These are phyloP conservation scores for Lycophotia porphyrea DNA, from an alignment of 2,888 invertebrate species.

Conservation along the genomic window DNA sequence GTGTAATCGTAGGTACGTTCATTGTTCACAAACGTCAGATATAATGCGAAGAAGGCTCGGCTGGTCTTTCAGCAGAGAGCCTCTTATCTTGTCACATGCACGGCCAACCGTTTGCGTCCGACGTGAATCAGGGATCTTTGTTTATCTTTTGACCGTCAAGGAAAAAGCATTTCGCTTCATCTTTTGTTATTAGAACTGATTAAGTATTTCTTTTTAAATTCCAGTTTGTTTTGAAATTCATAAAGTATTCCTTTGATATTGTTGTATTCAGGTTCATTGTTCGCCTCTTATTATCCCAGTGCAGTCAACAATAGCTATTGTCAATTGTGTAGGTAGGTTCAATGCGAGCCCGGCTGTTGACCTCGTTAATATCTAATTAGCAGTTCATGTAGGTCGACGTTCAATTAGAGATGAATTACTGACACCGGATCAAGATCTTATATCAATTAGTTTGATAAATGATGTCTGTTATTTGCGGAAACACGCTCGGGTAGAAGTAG, in stretches of 20 bases:
- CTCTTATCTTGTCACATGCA: conserved; percentile 68
- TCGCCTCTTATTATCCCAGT: conserved; percentile 8
- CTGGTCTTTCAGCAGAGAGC: conserved; percentile 39
- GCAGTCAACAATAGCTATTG: conserved; percentile 50
- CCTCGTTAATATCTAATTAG: conserved; percentile 63
- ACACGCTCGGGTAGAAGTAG: neutral
- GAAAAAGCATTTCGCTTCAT: conserved; percentile 32
- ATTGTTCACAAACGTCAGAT: conserved; percentile 57
- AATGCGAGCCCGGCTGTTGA: conserved; percentile 48
- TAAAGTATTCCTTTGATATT: neutral
- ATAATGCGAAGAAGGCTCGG: conserved; percentile 44
- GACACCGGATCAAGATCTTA: conserved; percentile 53
- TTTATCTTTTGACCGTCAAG: conserved; percentile 53
- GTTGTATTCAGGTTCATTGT: conserved; percentile 27
- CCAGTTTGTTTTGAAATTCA: conserved; percentile 26
- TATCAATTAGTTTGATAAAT: conserved; percentile 53
- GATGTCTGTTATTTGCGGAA: conserved; percentile 22
- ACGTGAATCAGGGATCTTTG: conserved; percentile 55
- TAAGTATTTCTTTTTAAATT: conserved; percentile 19
- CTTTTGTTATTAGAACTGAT: conserved; percentile 40
- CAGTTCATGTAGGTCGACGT: conserved; percentile 54
- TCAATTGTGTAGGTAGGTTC: conserved; percentile 53
- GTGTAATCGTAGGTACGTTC: conserved; percentile 37
- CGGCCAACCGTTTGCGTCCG: conserved; percentile 54
- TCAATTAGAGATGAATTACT: conserved; percentile 61